Conservation (phyloP, 2,797 vertebrate species). For the Manis pentadactyla region DNA sequence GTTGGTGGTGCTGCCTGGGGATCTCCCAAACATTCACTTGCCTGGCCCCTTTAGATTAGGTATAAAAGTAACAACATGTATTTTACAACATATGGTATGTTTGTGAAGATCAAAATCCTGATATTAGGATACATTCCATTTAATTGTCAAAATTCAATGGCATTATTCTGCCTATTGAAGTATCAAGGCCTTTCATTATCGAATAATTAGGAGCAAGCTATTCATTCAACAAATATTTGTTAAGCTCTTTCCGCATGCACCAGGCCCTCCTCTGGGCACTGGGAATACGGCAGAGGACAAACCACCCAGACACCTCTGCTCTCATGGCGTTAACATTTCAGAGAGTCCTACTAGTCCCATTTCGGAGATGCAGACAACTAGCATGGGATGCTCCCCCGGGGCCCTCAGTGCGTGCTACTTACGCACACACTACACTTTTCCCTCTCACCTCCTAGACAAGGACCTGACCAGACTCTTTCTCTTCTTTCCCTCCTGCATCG, state of each 20-base stretch:
- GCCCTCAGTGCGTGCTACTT: neutral
- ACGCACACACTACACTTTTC: neutral
- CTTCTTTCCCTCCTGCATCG: neutral
- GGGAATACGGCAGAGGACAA: neutral
- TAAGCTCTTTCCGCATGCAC: neutral
- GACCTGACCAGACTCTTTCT: neutral
- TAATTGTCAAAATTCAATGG: neutral
- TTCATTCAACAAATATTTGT: neutral
- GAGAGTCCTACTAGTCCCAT: neutral
- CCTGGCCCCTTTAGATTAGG: neutral
- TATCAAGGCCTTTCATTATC: neutral
- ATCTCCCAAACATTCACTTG: neutral
- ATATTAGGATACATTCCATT: neutral
- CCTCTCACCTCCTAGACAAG: neutral
- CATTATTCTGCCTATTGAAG: neutral
- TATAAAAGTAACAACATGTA: neutral
- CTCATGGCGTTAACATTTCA: neutral
- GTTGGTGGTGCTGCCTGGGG: neutral
- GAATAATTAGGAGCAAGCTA: neutral
- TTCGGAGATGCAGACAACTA: neutral
- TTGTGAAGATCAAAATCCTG: conserved; percentile 3
- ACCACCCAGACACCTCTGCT: neutral
- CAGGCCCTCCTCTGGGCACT: neutral
- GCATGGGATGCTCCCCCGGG: neutral
- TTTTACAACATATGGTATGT: neutral